These are phyloP conservation scores for Ceratotherium simum DNA, from an alignment of 2,113 vertebrate species.

Conservation along the genomic window DNA sequence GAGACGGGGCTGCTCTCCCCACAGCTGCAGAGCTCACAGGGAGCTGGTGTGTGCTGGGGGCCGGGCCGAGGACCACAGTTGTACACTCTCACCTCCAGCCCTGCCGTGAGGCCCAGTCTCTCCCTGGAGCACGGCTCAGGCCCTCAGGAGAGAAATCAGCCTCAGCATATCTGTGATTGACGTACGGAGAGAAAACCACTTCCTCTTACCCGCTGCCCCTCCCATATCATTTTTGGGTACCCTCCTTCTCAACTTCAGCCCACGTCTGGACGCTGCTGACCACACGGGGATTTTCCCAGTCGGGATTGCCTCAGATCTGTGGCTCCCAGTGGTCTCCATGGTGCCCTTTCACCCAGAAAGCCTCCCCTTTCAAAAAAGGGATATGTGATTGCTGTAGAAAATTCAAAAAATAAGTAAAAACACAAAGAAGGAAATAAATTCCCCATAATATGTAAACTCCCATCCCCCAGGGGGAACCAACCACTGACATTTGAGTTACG, in stretches of 20 bases:
- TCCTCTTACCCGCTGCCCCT: neutral
- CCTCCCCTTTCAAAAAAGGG: neutral
- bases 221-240: fast-evolving
- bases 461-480: fast-evolving
- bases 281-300: neutral
- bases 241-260: neutral
- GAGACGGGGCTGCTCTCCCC: too few species aligned
- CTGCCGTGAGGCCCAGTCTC: neutral
- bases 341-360: conserved; percentile 55
- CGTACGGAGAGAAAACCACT: fast-evolving
- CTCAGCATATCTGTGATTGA: too few species aligned
- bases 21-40: fast-evolving
- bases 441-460: neutral
- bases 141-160: too few species aligned
- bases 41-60: fast-evolving
- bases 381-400: neutral
- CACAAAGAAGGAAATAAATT: neutral
- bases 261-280: fast-evolving
- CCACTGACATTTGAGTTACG: fast-evolving
- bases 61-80: fast-evolving
- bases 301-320: too few species aligned
- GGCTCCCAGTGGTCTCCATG: fast-evolving
- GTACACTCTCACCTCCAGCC: fast-evolving
- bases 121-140: too few species aligned
- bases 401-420: neutral